phyloP scores from a whole-genome alignment of 2,113 vertebrate genomes.

The Odontophorus gujanensis region DNA sequence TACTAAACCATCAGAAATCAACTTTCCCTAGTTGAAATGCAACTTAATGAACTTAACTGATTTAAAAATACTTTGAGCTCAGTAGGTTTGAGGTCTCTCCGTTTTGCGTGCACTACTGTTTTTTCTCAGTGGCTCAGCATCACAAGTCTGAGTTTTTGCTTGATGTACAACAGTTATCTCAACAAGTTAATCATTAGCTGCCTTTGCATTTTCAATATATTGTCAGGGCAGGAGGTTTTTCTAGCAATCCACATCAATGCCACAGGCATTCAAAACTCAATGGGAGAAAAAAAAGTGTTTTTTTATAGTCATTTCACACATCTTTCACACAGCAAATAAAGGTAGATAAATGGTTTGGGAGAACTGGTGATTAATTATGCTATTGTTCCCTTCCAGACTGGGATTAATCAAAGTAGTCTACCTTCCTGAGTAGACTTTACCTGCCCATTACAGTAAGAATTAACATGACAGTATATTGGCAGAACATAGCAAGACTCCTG shows the following conservation, averaged over 20 bases:
- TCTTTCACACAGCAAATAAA: neutral
- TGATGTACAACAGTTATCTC: accelerated
- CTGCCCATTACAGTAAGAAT: neutral
- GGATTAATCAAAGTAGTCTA: neutral
- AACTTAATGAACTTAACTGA: neutral
- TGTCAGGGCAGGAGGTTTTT: neutral
- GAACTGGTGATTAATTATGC: neutral
- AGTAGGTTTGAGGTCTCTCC: neutral
- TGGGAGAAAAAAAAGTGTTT: neutral
- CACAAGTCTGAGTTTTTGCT: neutral
- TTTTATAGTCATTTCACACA: neutral
- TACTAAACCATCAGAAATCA: neutral
- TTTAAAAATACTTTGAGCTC: neutral
- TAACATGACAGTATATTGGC: neutral
- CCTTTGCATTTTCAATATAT: neutral
- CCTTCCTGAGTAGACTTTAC: neutral
- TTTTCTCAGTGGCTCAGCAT: neutral
- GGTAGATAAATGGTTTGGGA: neutral
- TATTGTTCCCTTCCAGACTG: neutral
- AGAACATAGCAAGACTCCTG: neutral
- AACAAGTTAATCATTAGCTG: neutral
- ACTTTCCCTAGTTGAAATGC: neutral
- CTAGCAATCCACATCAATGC: neutral
- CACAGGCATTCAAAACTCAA: neutral
- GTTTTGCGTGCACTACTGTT: neutral